phyloP scores from a whole-genome alignment of 2,113 vertebrate genomes.

The Cavia aperea region DNA sequence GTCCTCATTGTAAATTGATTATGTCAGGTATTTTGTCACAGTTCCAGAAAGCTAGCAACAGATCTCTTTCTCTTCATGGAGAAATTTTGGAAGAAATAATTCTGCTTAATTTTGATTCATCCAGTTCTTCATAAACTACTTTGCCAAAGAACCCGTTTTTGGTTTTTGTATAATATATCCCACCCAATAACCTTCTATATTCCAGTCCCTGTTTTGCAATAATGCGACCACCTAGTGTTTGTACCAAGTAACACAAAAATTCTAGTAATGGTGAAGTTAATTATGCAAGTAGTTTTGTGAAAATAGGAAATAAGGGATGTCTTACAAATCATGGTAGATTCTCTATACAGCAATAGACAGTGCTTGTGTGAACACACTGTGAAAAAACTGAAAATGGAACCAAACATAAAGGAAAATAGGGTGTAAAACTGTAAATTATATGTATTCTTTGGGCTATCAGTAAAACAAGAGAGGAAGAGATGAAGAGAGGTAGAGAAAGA shows the following conservation, averaged over 20 bases:
- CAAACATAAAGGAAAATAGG: background rate
- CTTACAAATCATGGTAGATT: background rate
- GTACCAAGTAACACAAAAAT: background rate
- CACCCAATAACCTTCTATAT: background rate
- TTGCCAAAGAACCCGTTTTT: background rate
- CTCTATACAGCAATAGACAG: background rate
- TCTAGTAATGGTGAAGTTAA: background rate
- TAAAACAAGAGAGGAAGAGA: background rate
- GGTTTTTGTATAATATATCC: background rate
- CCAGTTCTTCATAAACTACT: background rate
- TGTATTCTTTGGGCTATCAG: background rate
- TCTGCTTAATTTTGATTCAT: background rate
- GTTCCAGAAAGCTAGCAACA: background rate
- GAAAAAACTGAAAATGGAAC: background rate
- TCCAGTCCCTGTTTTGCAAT: background rate
- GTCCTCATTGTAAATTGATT: background rate
- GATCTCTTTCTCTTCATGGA: background rate
- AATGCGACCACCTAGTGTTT: slow-evolving; percentile 25
- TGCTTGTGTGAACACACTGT: background rate
- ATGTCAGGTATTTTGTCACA: background rate
- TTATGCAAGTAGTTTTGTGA: background rate
- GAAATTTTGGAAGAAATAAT: background rate
- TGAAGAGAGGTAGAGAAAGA: background rate
- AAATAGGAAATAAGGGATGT: background rate
- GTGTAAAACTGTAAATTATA: background rate